These are phyloP conservation scores for Lasioglossum marginatum DNA, from an alignment of 2,888 invertebrate species.

Conservation along the genomic window DNA sequence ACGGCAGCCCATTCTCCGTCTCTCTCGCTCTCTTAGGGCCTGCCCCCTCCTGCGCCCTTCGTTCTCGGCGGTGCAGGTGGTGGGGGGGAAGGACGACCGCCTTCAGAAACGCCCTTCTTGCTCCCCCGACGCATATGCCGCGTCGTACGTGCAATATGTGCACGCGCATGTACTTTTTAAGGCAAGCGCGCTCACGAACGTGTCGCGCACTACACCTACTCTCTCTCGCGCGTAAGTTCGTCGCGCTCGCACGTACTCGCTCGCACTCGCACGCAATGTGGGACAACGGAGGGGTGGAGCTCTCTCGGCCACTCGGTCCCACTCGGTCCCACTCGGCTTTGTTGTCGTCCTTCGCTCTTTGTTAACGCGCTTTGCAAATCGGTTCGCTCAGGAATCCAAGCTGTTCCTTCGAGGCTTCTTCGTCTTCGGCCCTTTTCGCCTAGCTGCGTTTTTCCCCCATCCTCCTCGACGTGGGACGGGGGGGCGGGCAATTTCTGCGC, in stretches of 20 bases:
- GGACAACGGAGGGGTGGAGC: conserved; percentile 3
- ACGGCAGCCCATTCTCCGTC: conserved; percentile 54
- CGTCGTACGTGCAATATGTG: conserved; percentile 63
- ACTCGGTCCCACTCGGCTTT: conserved; percentile 25
- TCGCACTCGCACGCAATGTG: conserved; percentile 15
- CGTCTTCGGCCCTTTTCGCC: neutral
- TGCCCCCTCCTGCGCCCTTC: conserved; percentile 31
- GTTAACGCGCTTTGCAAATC: conserved; percentile 55
- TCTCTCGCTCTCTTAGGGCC: conserved; percentile 23
- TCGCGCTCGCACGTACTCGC: neutral
- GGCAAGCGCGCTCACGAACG: conserved; percentile 9
- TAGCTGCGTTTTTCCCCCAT: neutral
- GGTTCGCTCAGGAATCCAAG: conserved; percentile 28
- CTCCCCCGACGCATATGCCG: conserved; percentile 68
- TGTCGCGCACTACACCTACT: conserved; percentile 17
- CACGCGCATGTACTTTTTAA: conserved; percentile 52
- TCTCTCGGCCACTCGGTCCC: neutral
- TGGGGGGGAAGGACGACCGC: conserved; percentile 82
- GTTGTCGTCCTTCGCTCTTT: conserved; percentile 47
- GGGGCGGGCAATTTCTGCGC: neutral
- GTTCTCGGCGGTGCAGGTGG: conserved; percentile 53
- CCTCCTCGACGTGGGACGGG: too few relatives aligned
- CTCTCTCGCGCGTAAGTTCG: neutral
- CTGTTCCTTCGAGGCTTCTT: conserved; percentile 20
- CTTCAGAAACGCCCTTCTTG: conserved; percentile 84